Base-by-base conservation (phyloP, 2,888 invertebrate species). In the Capitulum mitella region DNA sequence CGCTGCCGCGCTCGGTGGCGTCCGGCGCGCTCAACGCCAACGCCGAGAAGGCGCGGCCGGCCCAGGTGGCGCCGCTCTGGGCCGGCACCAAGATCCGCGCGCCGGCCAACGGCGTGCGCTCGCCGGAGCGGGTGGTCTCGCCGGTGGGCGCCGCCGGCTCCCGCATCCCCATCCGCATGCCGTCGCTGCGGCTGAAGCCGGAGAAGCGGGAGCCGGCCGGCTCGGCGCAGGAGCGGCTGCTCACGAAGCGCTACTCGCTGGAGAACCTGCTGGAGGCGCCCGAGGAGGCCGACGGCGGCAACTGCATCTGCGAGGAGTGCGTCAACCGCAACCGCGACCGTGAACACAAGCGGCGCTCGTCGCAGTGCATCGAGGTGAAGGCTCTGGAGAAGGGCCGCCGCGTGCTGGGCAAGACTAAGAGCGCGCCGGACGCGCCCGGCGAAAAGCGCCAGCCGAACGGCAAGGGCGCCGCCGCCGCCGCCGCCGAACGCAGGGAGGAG, bases 231-330 rank as follows among this genome's bases (percentile, higher is more conserved):
- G 76, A 76, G 46, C 43, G 76, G 3, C 43, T 1, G 29, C 76
- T 76, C 76, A 76, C 76, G 46, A 76, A 76, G 29, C 76, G 76
- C 32, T 76, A 76, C 48, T 76, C 76, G 29, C 76, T 76, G 46
- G 76, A 76, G 46, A 76, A 76, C 29, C 76, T 76, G 46, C 48
- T 76, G 32, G 76, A 76, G 46, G 70, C 70, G 34, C 70, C 70
- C 34, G 76, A 76, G 76, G 76, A 76, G 46, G 46, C 29, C n/a
- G 76, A 76, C 43, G 76, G 46, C 32, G 19, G 16, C 34, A 22
- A 5, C 16, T 46, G 76, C 32, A 46, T 46, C 29, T 48, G 76
- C 76, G 32, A 46, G 29, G 46, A 46, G 29, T 46, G 46, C 70
- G 40, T 26, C 37, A 40, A 40, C 70, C 37, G 70, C 70, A 70